Evolutionary conservation across 2,888 invertebrate species (phyloP).

Genomic region (Folsomia manolachei): DNA sequence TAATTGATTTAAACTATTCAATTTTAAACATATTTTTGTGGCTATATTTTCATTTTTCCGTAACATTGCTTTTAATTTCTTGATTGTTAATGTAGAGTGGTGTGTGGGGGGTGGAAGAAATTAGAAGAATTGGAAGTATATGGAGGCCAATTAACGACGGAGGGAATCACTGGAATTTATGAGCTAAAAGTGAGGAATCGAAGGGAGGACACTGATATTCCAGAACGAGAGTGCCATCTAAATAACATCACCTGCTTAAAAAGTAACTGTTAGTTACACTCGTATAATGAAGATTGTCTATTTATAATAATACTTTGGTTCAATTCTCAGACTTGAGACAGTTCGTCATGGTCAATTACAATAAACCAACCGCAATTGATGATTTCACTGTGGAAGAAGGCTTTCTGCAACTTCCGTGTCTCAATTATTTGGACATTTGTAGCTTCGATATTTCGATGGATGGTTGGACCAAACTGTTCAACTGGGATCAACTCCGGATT

Average conservation of each 20-base stretch:
- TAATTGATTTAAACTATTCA: background rate
- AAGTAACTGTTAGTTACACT: slow-evolving; percentile 24
- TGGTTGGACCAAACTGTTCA: slow-evolving; percentile 30
- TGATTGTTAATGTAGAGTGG: too few species aligned
- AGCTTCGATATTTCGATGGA: slow-evolving; percentile 31
- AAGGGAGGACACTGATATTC: slow-evolving; percentile 9
- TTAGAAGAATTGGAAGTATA: slow-evolving; percentile 36
- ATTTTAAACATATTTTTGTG: background rate
- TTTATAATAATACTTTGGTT: slow-evolving; percentile 6
- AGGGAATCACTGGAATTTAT: slow-evolving; percentile 32
- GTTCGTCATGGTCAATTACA: slow-evolving; percentile 38
- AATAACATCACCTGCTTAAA: slow-evolving; percentile 24
- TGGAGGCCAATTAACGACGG: slow-evolving; percentile 34
- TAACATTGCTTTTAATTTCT: background rate
- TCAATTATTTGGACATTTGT: slow-evolving; percentile 35
- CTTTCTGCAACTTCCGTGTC: slow-evolving; percentile 23
- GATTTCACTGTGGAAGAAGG: slow-evolving; percentile 32
- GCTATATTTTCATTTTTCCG: background rate
- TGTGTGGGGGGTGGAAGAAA: slow-evolving; percentile 35
- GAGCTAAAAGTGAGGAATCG: background rate
- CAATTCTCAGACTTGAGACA: slow-evolving; percentile 24
- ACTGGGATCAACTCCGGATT: slow-evolving; percentile 14
- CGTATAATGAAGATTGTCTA: background rate
- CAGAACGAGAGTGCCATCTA: slow-evolving; percentile 1
- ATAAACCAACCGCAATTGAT: slow-evolving; percentile 28